Base-by-base conservation (phyloP, 1,140 invertebrate genomes). In the Portunus trituberculatus region DNA sequence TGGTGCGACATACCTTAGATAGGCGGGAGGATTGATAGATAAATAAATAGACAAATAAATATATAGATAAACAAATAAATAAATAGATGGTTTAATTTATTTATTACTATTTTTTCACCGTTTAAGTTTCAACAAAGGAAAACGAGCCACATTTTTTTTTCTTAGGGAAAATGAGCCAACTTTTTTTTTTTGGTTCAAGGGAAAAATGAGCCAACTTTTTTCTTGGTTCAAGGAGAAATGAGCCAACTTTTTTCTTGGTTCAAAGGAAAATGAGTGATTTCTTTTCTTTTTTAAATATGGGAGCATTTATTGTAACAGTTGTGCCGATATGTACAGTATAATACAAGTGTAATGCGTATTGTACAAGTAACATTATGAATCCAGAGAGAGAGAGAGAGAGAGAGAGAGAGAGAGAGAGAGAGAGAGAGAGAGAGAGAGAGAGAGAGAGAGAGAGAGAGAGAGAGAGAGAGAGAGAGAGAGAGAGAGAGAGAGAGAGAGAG, bases 321-420 rank as follows among this genome's bases (percentile, higher is more conserved):
- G 91, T 95, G 94, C 94, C 94, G 91, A 95, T 95, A 95, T 95
- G 52, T 95, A 95, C 94, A 95, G 67, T 95, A 95, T 95, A 89
- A 92, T 95, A 94, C 93, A 93, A 93, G 88, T 93, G 91, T 93
- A 95, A 95, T 82, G 86, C 91, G 46, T 92, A 92, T 95, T 95
- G 91, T 95, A 95, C 94, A 95, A 92, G 86, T 92, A 95, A 95
- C 94, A 89, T 95, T 95, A 92, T 12, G 25, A 25, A 76, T 12
- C 4, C 12, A 76, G 67, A n/a, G 20, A 76, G 67, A 76, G 67
- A n/a, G 67, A 76, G n/a, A 76, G n/a, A 76, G 67, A n/a, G 67
- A 76, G 67, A 76, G 67, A 76, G 67, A 76, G 67, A n/a, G 67
- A n/a, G 67, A 76, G 67, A 76, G 67, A 59, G 59, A 52, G 46